Conservation (phyloP, 2,797 vertebrate genomes). For the Tokudaia muenninki region DNA sequence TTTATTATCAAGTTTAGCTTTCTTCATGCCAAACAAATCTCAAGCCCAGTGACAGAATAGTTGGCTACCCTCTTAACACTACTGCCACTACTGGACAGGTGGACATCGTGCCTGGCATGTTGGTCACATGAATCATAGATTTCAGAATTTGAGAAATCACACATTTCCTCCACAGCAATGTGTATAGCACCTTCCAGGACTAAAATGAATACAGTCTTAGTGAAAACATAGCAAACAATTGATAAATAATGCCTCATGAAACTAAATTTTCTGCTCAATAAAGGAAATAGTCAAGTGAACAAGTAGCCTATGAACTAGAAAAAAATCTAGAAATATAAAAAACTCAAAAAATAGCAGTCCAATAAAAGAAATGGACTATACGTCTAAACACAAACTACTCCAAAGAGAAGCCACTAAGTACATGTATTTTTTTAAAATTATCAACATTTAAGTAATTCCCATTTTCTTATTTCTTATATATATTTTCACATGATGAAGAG, state of each 20-base stretch:
- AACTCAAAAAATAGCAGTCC: neutral
- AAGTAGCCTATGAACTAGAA: neutral
- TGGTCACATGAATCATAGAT: neutral
- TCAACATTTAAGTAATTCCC: neutral
- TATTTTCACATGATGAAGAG: neutral
- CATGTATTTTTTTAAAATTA: neutral
- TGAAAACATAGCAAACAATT: neutral
- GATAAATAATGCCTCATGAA: neutral
- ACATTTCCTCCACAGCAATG: no score
- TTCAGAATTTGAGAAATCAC: neutral
- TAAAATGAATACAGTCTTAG: neutral
- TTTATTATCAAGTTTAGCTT: neutral
- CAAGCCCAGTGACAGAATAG: neutral
- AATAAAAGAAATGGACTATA: no score
- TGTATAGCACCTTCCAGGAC: neutral
- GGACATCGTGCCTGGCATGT: neutral
- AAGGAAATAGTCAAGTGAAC: neutral
- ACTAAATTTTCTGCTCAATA: neutral
- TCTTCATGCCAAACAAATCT: neutral
- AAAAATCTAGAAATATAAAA: no score
- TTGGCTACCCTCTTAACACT: neutral
- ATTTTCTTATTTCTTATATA: neutral
- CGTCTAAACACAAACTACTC: neutral
- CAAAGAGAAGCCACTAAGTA: neutral
- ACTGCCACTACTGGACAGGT: neutral